Conservation (phyloP, 2,797 vertebrate genomes). For the Platalea minor region DNA sequence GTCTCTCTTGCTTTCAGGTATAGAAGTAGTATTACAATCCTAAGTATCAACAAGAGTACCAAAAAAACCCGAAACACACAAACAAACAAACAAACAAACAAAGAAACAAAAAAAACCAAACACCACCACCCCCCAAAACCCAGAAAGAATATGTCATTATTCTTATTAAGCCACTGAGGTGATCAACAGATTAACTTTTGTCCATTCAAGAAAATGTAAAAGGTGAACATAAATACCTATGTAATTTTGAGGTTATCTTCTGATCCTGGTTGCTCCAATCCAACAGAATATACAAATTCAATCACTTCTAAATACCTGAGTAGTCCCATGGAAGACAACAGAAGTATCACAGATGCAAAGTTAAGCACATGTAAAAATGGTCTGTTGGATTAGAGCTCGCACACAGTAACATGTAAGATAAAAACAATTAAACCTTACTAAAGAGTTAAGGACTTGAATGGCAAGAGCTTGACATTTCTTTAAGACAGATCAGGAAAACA, state of each 20-base stretch:
- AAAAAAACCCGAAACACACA: not conserved
- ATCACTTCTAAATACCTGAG: not conserved
- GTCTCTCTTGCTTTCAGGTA: not conserved
- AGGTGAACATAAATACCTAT: not conserved
- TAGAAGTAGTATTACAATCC: not conserved
- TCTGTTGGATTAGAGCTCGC: not conserved
- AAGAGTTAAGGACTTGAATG: not conserved
- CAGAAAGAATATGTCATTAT: not conserved
- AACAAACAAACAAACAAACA: too few relatives aligned
- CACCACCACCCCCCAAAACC: not conserved
- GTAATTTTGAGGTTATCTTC: not conserved
- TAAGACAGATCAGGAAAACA: not conserved
- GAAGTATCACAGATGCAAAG: not conserved
- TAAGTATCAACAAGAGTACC: not conserved
- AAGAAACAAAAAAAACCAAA: not conserved
- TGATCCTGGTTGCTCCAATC: not conserved
- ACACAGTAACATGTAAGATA: not conserved
- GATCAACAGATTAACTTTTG: not conserved
- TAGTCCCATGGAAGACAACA: not conserved
- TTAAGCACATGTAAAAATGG: not conserved
- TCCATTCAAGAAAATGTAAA: not conserved
- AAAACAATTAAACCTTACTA: not conserved
- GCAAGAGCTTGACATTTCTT: not conserved
- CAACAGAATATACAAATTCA: not conserved
- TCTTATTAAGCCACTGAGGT: not conserved